A percentile compares a stretch with the other conserved stretches of the same genome.
Conservation (phyloP, 2,113 vertebrate genomes). For the Jaculus jaculus region DNA sequence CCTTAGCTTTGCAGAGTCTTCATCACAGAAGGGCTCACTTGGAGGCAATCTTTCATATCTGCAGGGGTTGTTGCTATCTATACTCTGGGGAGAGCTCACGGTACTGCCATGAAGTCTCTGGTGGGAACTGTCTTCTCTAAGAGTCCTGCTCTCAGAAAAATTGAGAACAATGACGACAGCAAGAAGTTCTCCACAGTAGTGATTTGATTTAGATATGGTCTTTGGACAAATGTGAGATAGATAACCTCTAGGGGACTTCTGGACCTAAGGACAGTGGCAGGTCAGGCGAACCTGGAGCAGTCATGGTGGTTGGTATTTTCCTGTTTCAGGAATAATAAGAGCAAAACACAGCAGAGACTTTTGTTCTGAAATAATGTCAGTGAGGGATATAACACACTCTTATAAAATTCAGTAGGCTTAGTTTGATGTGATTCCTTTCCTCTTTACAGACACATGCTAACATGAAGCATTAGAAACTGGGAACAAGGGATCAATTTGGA, state of each 20-base stretch:
- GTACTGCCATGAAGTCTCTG: background rate
- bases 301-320: background rate
- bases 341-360: background rate
- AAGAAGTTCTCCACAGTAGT: background rate
- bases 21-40: background rate
- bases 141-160: background rate
- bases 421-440: constrained; percentile 18
- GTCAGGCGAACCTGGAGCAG: background rate
- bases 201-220: background rate
- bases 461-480: background rate
- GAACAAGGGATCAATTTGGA: background rate
- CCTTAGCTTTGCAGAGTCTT: background rate
- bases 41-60: background rate
- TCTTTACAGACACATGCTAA: background rate
- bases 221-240: too few relatives aligned
- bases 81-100: background rate
- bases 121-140: background rate
- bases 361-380: background rate
- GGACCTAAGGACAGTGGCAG: background rate
- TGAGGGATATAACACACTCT: background rate
- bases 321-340: background rate
- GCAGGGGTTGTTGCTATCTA: background rate
- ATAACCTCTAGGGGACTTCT: too few relatives aligned
- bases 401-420: background rate
- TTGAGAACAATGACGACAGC: background rate